These are phyloP conservation scores for Chauna torquata DNA, from an alignment of 2,113 vertebrate species.

Conservation along the genomic window DNA sequence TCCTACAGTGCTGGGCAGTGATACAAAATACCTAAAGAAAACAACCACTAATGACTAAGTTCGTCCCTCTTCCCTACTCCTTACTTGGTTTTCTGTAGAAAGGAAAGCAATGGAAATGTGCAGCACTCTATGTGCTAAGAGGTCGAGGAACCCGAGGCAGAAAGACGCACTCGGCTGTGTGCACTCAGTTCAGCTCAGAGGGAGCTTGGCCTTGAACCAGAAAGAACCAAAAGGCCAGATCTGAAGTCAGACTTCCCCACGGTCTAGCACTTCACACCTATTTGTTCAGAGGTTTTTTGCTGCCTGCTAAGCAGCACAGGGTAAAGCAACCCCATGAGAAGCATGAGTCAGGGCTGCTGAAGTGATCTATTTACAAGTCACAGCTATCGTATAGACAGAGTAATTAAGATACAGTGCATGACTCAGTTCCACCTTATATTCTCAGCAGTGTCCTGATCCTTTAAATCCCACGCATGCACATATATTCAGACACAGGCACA, in stretches of 20 bases:
- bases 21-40: neutral
- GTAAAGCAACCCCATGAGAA: neutral
- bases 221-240: neutral
- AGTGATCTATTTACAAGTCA: constrained; percentile 30
- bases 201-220: neutral
- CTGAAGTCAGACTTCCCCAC: neutral
- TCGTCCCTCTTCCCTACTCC: neutral
- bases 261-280: neutral
- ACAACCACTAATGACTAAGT: neutral
- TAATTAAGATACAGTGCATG: constrained; percentile 35
- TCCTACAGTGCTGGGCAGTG: neutral
- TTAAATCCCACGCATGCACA: neutral
- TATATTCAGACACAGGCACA: neutral
- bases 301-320: neutral
- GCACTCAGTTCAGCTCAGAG: neutral
- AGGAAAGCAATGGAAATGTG: neutral
- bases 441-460: neutral
- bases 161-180: neutral
- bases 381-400: neutral
- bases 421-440: constrained; percentile 34
- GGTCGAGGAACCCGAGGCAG: neutral
- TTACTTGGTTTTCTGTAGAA: neutral
- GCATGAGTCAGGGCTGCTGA: constrained; percentile 4
- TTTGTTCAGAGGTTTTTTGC: neutral
- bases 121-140: neutral